These are phyloP conservation scores for Venusia cambrica DNA, from an alignment of 2,888 invertebrate species.

Conservation along the genomic window DNA sequence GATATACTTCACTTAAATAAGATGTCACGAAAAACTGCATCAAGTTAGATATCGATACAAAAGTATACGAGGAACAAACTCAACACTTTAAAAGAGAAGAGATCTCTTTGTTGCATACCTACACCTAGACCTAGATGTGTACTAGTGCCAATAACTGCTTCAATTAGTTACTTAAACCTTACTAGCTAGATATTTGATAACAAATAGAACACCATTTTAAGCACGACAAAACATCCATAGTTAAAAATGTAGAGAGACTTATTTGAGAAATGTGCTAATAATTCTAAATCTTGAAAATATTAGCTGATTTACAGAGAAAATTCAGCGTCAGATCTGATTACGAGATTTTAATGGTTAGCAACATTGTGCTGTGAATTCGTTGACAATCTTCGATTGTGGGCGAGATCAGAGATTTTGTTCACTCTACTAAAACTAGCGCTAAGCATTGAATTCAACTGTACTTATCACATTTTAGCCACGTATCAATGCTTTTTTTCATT, in stretches of 20 bases:
- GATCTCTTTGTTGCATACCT: constrained; percentile 22
- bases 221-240: constrained; percentile 83
- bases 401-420: constrained; percentile 63
- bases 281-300: constrained; percentile 72
- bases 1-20: constrained; percentile 75
- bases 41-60: constrained; percentile 41
- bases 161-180: constrained; percentile 75
- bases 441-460: constrained; percentile 67
- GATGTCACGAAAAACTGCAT: constrained; percentile 54
- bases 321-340: constrained; percentile 74
- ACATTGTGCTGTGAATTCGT: constrained; percentile 61
- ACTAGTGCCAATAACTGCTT: constrained; percentile 82
- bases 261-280: constrained; percentile 82
- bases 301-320: constrained; percentile 62
- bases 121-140: constrained; percentile 54
- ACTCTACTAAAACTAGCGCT: constrained; percentile 65
- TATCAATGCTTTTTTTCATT: constrained; percentile 40
- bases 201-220: constrained; percentile 82
- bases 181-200: constrained; percentile 80
- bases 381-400: constrained; percentile 73
- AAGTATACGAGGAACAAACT: constrained; percentile 43
- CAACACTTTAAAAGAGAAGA: constrained; percentile 33
- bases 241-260: constrained; percentile 82
- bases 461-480: constrained; percentile 74
- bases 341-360: constrained; percentile 55